Evolutionary conservation across 2,797 vertebrate genomes (phyloP), one percentile per base, ranked within the genome.

Genomic region (Corythornis leucogaster): DNA sequence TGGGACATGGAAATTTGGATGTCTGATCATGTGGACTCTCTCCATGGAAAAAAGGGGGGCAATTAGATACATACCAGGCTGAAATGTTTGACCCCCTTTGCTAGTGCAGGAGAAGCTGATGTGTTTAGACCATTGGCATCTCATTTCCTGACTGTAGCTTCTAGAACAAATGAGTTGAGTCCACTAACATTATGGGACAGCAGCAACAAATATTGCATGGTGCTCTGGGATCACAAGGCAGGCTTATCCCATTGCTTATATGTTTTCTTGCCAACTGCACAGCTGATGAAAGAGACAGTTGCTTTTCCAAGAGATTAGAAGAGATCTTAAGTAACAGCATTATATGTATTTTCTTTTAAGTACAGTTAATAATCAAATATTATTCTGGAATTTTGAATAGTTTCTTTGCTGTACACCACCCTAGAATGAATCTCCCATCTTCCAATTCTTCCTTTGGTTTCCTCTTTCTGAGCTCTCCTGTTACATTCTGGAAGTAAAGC

Each of bases 301-400:
- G 33, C 31, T 89, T 83, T 95, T 85, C 42, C 33, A 76, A 48
- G 43, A 48, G 43, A 85, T 91, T 88, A 75, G 42, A 78, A 90
- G 30, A 64, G 71, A 50, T 90, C 53, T 89, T 43, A 80, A 87
- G 58, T 90, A 61, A 35, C 50, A 63, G 79, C 42, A 31, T 85
- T 85, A 42, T 45, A 26, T 89, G 25, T 80, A 33, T 92, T 82
- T 93, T 77, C 54, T 78, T 78, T 57, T 24, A 73, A 68, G 16
- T 71, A 69, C 21, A 80, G 40, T 69, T 87, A 89, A 87, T 89
- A 90, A 77, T 40, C 21, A 91, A 79, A 75, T 92, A 74, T 74
- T 79, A 58, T 63, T 92, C 35, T 83, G 46, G 64, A 83, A 83
- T 87, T 87, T 58, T 57, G 43, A 86, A 50, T 78, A 40, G 43